These are phyloP conservation scores for Cairina moschata DNA, from an alignment of 2,113 vertebrate genomes.

Conservation along the genomic window DNA sequence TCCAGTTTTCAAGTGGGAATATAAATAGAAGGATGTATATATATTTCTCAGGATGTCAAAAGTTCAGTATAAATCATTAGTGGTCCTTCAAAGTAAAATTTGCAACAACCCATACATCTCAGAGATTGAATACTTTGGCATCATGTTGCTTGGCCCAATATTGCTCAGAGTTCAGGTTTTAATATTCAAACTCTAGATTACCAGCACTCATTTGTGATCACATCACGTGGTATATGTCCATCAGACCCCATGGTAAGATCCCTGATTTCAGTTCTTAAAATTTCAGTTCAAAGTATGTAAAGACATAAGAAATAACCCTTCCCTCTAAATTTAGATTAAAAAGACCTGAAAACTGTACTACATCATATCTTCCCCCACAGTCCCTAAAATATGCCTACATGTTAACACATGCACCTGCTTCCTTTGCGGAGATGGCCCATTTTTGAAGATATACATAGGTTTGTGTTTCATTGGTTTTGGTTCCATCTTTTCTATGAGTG, in stretches of 20 bases:
- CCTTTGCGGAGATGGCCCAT: background rate
- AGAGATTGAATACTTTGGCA: background rate
- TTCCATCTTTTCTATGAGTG: background rate
- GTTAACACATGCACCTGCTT: constrained; percentile 25
- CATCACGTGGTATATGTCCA: background rate
- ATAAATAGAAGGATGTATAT: background rate
- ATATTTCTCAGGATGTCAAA: background rate
- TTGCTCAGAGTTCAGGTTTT: background rate
- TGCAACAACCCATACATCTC: background rate
- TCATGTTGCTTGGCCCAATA: background rate
- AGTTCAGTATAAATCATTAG: background rate
- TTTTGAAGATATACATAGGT: background rate
- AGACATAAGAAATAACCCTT: background rate
- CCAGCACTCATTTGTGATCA: background rate
- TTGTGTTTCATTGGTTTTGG: background rate
- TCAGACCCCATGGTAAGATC: background rate
- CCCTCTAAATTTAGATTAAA: background rate
- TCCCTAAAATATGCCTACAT: constrained; percentile 13
- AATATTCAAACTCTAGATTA: background rate
- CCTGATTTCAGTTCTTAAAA: background rate
- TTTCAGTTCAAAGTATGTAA: background rate
- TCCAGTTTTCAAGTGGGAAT: background rate
- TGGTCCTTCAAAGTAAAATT: background rate
- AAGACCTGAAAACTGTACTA: constrained; percentile 1
- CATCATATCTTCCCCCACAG: constrained; percentile 16